These are phyloP conservation scores for Sus scrofa DNA, from an alignment of 2,113 vertebrate species.

Conservation along the genomic window T2T-Sscrofa CM000817.6:80029501-80030000, in stretches of 20 bases:
- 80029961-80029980: fast-evolving
- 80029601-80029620: background rate
- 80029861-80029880: background rate
- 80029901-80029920: background rate
- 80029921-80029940: background rate
- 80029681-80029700: fast-evolving
- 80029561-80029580: background rate
- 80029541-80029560: background rate
- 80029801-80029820: background rate
- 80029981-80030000: background rate
- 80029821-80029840: fast-evolving
- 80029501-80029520: fast-evolving
- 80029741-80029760: background rate
- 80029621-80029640: fast-evolving
- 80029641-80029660: background rate
- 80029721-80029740: background rate
- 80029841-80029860: no score
- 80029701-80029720: background rate
- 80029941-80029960: background rate
- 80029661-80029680: fast-evolving
- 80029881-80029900: background rate
- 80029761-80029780: fast-evolving
- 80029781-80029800: background rate
- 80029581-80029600: background rate
- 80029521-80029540: fast-evolving